Evolutionary conservation across 1,140 invertebrate species (phyloP).

Genomic region (Leguminivora glycinivorella): DNA sequence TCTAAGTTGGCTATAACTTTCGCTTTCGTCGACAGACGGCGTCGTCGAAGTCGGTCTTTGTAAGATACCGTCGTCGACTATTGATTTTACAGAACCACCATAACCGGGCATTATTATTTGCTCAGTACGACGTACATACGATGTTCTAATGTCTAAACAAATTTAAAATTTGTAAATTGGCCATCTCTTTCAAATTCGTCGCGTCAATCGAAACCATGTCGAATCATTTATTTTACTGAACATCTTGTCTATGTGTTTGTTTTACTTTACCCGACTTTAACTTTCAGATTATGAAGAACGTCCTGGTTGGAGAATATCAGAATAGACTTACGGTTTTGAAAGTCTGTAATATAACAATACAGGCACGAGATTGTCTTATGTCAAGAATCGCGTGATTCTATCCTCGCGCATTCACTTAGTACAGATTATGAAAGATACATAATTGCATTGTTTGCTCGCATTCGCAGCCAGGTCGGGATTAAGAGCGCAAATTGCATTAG

Average conservation of each 20-base stretch:
- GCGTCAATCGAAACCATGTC: constrained; percentile 1
- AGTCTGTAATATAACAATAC: background rate
- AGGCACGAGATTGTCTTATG: background rate
- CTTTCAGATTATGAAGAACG: constrained; percentile 1
- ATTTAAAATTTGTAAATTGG: constrained; percentile 20
- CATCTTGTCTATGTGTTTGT: background rate
- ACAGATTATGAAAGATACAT: constrained; percentile 9
- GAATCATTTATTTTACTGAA: background rate
- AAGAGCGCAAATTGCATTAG: constrained; percentile 24
- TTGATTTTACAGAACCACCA: constrained; percentile 21
- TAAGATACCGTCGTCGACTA: background rate
- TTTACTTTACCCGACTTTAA: background rate
- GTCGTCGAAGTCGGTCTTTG: background rate
- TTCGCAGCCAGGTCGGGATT: constrained; percentile 9
- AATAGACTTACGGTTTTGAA: constrained; percentile 2
- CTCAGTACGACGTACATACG: background rate
- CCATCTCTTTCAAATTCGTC: constrained; percentile 9
- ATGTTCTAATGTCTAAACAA: background rate
- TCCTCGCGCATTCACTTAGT: background rate
- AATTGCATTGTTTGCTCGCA: background rate
- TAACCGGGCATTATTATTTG: background rate
- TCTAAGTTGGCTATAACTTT: background rate
- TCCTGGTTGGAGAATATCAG: background rate
- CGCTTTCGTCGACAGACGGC: background rate
- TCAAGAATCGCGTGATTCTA: background rate